Evolutionary conservation across 2,797 vertebrate species (phyloP).

Genomic region (Yasuhikotakia modesta): DNA sequence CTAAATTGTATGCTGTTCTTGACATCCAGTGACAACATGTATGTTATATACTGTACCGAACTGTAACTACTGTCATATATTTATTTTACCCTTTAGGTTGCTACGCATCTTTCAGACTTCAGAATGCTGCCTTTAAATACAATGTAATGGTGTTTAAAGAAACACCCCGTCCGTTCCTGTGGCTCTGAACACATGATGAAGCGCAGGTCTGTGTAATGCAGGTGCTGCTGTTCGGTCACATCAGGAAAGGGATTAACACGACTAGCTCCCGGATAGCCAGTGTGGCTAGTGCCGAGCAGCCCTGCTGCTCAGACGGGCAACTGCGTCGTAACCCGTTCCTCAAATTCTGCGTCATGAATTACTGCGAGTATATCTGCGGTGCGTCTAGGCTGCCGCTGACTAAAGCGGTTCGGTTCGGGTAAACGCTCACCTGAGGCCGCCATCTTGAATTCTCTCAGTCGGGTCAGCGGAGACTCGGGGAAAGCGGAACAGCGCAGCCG

Average conservation of each 20-base stretch:
- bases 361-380: not conserved
- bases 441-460: conserved; percentile 82
- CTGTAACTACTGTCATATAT: not conserved
- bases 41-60: not conserved
- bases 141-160: no score
- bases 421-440: conserved; percentile 80
- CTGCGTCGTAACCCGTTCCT: not conserved
- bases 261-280: conserved; percentile 62
- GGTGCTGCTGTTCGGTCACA: conserved; percentile 16
- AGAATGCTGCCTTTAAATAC: no score
- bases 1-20: not conserved
- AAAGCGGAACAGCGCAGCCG: conserved; percentile 72
- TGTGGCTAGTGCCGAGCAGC: conserved; percentile 65
- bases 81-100: not conserved
- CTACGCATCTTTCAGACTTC: no score
- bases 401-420: conserved; percentile 57
- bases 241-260: conserved; percentile 68
- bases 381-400: not conserved
- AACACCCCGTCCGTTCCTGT: no score
- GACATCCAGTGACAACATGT: not conserved
- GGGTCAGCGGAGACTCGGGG: conserved; percentile 77
- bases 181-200: no score
- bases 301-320: conserved; percentile 2
- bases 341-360: not conserved
- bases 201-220: conserved; percentile 16